These are phyloP conservation scores for Sinocyclocheilus grahami DNA, from an alignment of 2,113 vertebrate species.

Conservation along the genomic window DNA sequence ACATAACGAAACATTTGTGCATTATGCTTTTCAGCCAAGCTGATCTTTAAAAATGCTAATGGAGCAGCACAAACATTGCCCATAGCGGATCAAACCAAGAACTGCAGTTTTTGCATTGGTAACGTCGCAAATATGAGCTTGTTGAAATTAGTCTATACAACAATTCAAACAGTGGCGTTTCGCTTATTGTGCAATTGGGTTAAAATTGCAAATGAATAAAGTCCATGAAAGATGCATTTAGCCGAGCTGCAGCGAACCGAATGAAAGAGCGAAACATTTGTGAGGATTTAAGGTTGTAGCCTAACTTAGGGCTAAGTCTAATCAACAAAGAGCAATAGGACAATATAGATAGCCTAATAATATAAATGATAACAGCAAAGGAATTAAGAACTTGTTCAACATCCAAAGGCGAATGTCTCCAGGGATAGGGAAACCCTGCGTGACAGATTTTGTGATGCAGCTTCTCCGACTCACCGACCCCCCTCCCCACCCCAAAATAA, in stretches of 20 bases:
- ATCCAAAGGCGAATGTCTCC: no score
- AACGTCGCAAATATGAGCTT: not conserved
- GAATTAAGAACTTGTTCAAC: no score
- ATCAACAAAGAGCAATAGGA: no score
- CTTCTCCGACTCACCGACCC: no score
- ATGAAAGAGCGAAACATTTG: not conserved
- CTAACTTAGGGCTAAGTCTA: no score
- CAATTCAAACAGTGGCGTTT: not conserved
- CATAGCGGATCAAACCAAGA: not conserved
- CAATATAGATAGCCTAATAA: no score
- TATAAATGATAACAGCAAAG: no score
- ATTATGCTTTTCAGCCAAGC: not conserved
- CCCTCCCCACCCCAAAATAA: not conserved
- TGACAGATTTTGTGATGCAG: no score
- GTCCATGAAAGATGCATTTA: not conserved
- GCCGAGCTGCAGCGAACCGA: not conserved
- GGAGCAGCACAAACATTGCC: not conserved
- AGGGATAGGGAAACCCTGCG: no score
- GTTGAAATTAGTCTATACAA: not conserved
- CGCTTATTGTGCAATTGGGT: not conserved
- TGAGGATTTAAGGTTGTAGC: no score
- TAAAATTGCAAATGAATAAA: conserved; percentile 2
- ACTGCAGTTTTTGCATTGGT: not conserved
- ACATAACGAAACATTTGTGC: not conserved
- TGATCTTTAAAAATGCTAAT: not conserved